Percentiles rank a stretch among this genome's conserved stretches.
Evolutionary conservation across 2,888 invertebrate species (phyloP).

Genomic region (Dryocosmus kuriphilus): DNA sequence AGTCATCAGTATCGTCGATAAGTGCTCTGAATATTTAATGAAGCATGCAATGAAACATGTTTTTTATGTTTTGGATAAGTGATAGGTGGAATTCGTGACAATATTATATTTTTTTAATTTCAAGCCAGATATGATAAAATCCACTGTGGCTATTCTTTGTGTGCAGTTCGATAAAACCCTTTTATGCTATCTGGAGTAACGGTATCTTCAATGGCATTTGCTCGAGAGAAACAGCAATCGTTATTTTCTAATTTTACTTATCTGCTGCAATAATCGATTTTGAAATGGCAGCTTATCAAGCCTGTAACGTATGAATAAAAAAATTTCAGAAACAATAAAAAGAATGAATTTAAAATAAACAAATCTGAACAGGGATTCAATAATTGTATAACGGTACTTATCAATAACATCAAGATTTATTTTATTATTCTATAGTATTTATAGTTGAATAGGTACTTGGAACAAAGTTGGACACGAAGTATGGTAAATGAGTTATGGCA

Average conservation of each 20-base stretch:
- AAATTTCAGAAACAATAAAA: not conserved
- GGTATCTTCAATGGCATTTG: not conserved
- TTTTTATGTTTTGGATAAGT: conserved; percentile 66
- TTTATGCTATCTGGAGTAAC: conserved; percentile 11
- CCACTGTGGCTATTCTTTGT: not conserved
- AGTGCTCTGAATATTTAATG: conserved; percentile 31
- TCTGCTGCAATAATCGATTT: not conserved
- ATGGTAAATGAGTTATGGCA: conserved; percentile 77
- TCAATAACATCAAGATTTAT: conserved; percentile 78
- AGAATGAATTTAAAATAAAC: not conserved
- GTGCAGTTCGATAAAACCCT: not conserved
- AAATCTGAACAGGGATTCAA: conserved; percentile 40
- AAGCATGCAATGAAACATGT: conserved; percentile 47
- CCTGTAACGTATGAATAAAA: too few species aligned
- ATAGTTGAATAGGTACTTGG: conserved; percentile 77
- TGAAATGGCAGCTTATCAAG: not conserved
- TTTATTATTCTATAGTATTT: conserved; percentile 77
- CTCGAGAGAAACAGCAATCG: not conserved
- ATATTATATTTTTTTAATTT: conserved; percentile 28
- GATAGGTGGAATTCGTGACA: conserved; percentile 51
- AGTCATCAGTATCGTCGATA: conserved; percentile 43
- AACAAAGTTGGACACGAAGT: conserved; percentile 78
- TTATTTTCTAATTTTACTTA: not conserved
- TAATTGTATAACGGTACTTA: conserved; percentile 63
- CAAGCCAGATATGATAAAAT: conserved; percentile 5